Conservation (phyloP, 1,140 invertebrate species). For the Paracyclopina nana region DNA sequence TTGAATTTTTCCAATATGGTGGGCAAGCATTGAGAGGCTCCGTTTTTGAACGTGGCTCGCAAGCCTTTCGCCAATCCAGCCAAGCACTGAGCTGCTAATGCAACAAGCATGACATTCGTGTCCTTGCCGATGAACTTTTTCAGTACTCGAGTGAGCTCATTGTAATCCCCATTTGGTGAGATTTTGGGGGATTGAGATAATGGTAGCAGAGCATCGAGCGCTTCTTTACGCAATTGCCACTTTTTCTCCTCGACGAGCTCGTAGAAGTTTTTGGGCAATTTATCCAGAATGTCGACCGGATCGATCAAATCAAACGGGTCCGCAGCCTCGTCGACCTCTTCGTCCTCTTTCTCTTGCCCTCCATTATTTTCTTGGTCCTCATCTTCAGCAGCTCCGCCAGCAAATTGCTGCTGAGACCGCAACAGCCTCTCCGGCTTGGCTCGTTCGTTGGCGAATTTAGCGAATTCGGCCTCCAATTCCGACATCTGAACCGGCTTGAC, state of each 20-base stretch:
- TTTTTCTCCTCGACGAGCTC: constrained; percentile 90
- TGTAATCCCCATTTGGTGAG: constrained; percentile 77
- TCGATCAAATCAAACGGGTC: constrained; percentile 79
- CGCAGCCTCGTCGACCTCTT: constrained; percentile 31
- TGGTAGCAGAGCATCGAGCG: constrained; percentile 54
- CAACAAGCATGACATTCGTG: constrained; percentile 80
- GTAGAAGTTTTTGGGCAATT: constrained; percentile 86
- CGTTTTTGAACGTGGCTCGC: constrained; percentile 64
- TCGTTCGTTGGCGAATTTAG: constrained; percentile 46
- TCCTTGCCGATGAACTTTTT: constrained; percentile 90
- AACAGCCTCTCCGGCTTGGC: constrained; percentile 54
- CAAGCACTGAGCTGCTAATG: constrained; percentile 63
- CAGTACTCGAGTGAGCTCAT: constrained; percentile 60
- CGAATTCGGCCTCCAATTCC: constrained; percentile 73
- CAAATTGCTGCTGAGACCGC: constrained; percentile 35
- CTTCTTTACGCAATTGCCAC: constrained; percentile 89
- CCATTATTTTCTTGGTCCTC: constrained; percentile 28
- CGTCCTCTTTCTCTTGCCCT: constrained; percentile 19
- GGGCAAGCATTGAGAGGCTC: constrained; percentile 55
- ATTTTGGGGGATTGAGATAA: constrained; percentile 60
- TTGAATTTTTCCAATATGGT: constrained; percentile 85
- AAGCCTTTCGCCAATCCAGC: constrained; percentile 61
- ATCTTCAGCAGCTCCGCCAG: constrained; percentile 29
- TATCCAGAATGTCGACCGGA: constrained; percentile 74
- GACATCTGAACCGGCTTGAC: constrained; percentile 68